Percentiles rank a stretch among this genome's conserved stretches.
These are phyloP conservation scores for Ochropacha duplaris DNA, from an alignment of 2,888 invertebrate genomes.

Conservation along the genomic window DNA sequence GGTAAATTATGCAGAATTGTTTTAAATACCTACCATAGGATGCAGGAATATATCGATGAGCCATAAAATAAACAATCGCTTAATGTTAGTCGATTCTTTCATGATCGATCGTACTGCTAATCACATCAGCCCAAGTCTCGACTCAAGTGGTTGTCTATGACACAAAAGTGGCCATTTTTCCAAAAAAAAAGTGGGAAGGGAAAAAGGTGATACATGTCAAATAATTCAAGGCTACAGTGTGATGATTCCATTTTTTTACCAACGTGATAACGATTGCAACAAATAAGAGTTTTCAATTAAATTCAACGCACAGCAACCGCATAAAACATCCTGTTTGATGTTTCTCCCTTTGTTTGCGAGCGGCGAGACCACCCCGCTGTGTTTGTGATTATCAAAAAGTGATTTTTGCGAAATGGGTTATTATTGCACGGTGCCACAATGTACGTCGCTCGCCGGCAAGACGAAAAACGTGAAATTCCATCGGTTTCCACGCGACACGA, in stretches of 20 bases:
- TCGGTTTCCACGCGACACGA: conserved; percentile 69
- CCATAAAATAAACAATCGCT: not conserved
- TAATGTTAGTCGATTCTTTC: conserved; percentile 27
- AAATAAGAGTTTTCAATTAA: conserved; percentile 42
- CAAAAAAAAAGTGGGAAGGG: conserved; percentile 62
- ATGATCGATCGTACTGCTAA: conserved; percentile 1
- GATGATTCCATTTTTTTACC: conserved; percentile 78
- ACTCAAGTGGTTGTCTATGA: conserved; percentile 41
- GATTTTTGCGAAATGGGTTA: conserved; percentile 68
- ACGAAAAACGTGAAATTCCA: conserved; percentile 81
- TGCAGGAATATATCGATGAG: not conserved
- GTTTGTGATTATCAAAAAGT: conserved; percentile 47
- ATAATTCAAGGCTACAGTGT: conserved; percentile 79
- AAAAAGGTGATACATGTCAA: conserved; percentile 80
- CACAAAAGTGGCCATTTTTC: conserved; percentile 55
- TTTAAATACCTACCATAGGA: too few species aligned
- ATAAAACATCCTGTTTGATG: conserved; percentile 37
- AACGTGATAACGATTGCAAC: conserved; percentile 76
- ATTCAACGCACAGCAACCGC: conserved; percentile 19
- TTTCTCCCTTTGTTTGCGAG: conserved; percentile 25
- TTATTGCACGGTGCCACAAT: conserved; percentile 80
- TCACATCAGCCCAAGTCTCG: conserved; percentile 19
- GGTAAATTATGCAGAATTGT: too few species aligned
- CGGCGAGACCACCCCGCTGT: conserved; percentile 14
- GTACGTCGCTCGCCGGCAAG: conserved; percentile 80